Evolutionary conservation across 2,888 invertebrate genomes (phyloP), one percentile per base, ranked within the genome.

Genomic region (Tethea ocularis): DNA sequence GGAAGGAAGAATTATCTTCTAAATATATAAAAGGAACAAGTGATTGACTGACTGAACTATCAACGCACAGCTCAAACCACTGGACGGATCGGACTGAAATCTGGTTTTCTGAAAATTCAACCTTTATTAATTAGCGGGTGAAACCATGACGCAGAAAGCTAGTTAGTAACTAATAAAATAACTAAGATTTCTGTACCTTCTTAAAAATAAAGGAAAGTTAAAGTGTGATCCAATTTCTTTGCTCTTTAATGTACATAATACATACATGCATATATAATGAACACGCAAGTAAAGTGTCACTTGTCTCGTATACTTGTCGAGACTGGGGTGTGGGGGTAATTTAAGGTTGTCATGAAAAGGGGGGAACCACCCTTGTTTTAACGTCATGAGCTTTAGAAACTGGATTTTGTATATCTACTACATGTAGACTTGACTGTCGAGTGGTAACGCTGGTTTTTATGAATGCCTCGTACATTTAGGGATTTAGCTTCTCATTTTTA

Each of bases 371-470:
- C 46, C 46, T 10, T n/a, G 46, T 46, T 46, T 20, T 46, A 6
- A 46, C 46, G 20, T 46, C 46, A 46, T 46, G 46, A 20, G 46
- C 46, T 46, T 46, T 46, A 20, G 17, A 46, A 46, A 46, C 46
- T 10, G 46, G 6, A 7, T 8, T 20, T n/a, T 20, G 1, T 46
- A 46, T 46, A 46, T 46, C 17, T 1, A 46, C n/a, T 5, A 33
- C 13, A 33, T 0, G 33, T 33, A 6, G 1, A 7, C 4, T 7
- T 7, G 7, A 36, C 29, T 33, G 13, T 2, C 2, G 33, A 13
- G 2, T 33, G 29, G 29, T 29, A 17, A 2, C 10, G 17, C 17
- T n/a, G n/a, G 6, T 4, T 41, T 15, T 38, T 15, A 38, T 38
- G 1, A 38, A 38, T 38, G n/a, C n/a, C n/a, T 38, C 1, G 1